These are phyloP conservation scores for Ictalurus furcatus DNA, from an alignment of 2,113 vertebrate species.

Conservation along the genomic window DNA sequence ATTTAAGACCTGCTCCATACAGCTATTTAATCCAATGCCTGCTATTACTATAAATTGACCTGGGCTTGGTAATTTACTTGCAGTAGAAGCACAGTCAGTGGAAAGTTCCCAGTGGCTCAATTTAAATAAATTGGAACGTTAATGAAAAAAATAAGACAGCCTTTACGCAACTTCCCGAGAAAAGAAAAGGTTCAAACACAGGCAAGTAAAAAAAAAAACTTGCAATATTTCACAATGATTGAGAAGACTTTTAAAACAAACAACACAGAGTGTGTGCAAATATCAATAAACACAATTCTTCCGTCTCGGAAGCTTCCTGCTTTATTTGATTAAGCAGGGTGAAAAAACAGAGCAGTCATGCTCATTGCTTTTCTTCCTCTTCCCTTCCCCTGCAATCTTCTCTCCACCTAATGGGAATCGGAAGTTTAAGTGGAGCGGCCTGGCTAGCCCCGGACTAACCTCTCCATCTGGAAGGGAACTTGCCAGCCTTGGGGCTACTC, in stretches of 20 bases:
- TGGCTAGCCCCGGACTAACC: constrained; percentile 96
- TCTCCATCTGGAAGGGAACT: constrained; percentile 99
- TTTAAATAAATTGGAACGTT: constrained; percentile 59
- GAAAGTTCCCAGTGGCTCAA: constrained; percentile 66
- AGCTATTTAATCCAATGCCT: constrained; percentile 61
- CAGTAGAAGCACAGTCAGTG: constrained; percentile 51
- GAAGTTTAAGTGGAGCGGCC: constrained; percentile 92
- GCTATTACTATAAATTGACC: constrained; percentile 65
- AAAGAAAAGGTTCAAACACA: constrained; percentile 1
- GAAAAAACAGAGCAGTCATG: constrained; percentile 95
- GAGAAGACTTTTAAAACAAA: constrained; percentile 67
- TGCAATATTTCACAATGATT: constrained; percentile 47
- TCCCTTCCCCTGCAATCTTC: constrained; percentile 87
- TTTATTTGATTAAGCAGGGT: constrained; percentile 97
- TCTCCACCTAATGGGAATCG: constrained; percentile 95
- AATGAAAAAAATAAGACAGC: constrained; percentile 34
- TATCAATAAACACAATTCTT: constrained; percentile 94
- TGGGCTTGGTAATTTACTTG: constrained; percentile 47
- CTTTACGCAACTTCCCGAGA: background rate
- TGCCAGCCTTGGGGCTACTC: constrained; percentile 99
- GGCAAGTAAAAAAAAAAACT: constrained; percentile 7
- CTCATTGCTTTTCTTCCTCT: constrained; percentile 95
- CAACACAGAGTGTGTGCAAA: constrained; percentile 75
- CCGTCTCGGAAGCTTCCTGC: constrained; percentile 93
- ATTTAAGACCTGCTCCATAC: constrained; percentile 59